Base-by-base conservation (phyloP, 2,888 invertebrate genomes). In the Synergus umbraculus region DNA sequence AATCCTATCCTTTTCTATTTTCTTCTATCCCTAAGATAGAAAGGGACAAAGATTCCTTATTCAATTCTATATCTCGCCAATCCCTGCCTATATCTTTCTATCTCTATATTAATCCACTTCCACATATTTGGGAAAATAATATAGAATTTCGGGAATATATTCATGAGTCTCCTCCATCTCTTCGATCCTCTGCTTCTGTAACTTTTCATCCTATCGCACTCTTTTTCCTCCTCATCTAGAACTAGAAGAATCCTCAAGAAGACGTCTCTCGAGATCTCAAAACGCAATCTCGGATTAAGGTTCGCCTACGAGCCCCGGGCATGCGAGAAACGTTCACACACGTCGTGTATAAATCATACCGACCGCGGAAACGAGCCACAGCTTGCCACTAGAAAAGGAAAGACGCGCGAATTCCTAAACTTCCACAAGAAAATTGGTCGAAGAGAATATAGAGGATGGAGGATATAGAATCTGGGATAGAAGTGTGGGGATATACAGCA, bases 281-380 rank as follows among this genome's bases (percentile, higher is more conserved):
- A 79, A 83, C 80, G 84, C 83, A 84, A 84, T 84, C 83, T 82
- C 81, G 81, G 83, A 84, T 84, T 84, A 82, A 84, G 84, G 82
- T 80, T 79, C 65, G 80, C 78, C 73, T 37, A 73, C 54, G 73
- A 54, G 54, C 49, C 54, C 49, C 54, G 37, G 54, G 73, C 73
- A 73, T 49, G 37, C 49, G 73, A 46, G 49, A 15, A 73, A 54
- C 54, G 73, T 73, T 73, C 37, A n/a, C 73, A 73, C 73, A 73
- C 49, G 37, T 73, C 73, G 49, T 29, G 10, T 49, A 73, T 73
- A 73, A 73, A 73, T 73, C 73, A 73, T 73, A 54, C 54, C 54
- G 73, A 73, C 54, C 73, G 54, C 73, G 73, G 49, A 73, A 73
- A 54, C 73, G 73, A 49, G 49, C 73, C 49, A 10, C 73, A 54